phyloP scores from a whole-genome alignment of 2,113 vertebrate genomes.

The Tetraodon nigroviridis region DNA sequence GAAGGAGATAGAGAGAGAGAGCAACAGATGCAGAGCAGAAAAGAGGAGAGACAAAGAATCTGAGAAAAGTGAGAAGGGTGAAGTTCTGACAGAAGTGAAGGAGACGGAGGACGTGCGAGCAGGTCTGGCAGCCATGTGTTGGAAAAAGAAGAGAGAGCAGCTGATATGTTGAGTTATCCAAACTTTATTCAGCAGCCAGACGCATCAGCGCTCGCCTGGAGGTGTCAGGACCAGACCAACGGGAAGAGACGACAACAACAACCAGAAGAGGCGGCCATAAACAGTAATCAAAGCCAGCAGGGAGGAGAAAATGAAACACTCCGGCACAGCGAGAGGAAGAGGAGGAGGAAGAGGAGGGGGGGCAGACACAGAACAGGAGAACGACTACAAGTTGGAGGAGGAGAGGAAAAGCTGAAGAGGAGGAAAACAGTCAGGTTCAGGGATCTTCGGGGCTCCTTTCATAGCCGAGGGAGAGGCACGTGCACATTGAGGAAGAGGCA shows the following conservation, averaged over 20 bases:
- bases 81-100: slow-evolving; percentile 1
- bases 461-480: too few relatives aligned
- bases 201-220: slow-evolving; percentile 27
- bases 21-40: slow-evolving; percentile 12
- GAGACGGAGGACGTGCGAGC: not conserved
- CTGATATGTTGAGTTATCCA: slow-evolving; percentile 29
- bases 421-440: not conserved
- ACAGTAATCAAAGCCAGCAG: slow-evolving; percentile 15
- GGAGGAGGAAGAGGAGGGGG: slow-evolving; percentile 10
- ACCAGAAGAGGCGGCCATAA: too few relatives aligned
- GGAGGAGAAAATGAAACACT: slow-evolving; percentile 43
- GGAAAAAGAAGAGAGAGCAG: slow-evolving; percentile 8
- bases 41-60: slow-evolving; percentile 28
- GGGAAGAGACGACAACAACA: slow-evolving; percentile 10
- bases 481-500: too few relatives aligned
- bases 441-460: too few relatives aligned
- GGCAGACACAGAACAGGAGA: not conserved
- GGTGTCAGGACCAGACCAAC: slow-evolving; percentile 35
- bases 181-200: slow-evolving; percentile 38
- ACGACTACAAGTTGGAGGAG: not conserved
- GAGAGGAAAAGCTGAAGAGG: not conserved
- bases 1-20: slow-evolving; percentile 9
- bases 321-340: slow-evolving; percentile 38
- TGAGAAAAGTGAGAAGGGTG: slow-evolving; percentile 18
- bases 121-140: slow-evolving; percentile 51